Percentiles rank a stretch among this genome's conserved stretches.
These are phyloP conservation scores for Diarsia dahlii DNA, from an alignment of 2,888 invertebrate genomes.

Conservation along the genomic window DNA sequence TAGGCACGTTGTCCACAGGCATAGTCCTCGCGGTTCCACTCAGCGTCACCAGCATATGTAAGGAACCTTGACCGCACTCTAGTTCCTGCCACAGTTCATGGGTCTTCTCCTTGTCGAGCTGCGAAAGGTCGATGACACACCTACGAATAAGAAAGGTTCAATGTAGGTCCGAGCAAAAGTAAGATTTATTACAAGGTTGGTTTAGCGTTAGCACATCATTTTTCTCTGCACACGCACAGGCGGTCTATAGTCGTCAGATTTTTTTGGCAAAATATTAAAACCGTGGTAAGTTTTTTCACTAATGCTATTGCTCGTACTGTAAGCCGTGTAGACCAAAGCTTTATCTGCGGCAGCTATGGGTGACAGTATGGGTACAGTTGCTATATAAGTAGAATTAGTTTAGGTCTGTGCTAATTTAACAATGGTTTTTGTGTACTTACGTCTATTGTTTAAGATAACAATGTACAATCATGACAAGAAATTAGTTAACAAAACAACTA, in stretches of 20 bases:
- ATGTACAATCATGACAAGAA: no score
- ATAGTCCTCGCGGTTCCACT: constrained; percentile 77
- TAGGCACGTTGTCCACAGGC: constrained; percentile 79
- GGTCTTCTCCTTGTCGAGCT: constrained; percentile 85
- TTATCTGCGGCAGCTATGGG: no score
- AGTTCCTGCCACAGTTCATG: constrained; percentile 86
- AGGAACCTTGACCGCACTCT: constrained; percentile 84
- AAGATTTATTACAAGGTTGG: not conserved
- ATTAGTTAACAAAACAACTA: not conserved
- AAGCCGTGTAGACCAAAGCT: not conserved
- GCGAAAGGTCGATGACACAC: constrained; percentile 84
- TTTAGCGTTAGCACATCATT: not conserved
- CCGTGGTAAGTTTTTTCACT: not conserved
- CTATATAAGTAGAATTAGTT: not conserved
- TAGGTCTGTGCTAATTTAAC: not conserved
- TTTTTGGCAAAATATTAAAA: not conserved
- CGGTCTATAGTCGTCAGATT: not conserved
- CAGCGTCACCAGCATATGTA: constrained; percentile 84
- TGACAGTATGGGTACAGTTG: not conserved
- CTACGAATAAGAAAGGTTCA: constrained; percentile 66
- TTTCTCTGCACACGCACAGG: not conserved
- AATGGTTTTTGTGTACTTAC: not conserved
- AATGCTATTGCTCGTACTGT: not conserved
- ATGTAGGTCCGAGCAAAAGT: not conserved
- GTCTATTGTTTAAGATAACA: not conserved